These are phyloP conservation scores for Drosophila trapezifrons DNA, from an alignment of 1,140 invertebrate species.

Conservation along the genomic window DNA sequence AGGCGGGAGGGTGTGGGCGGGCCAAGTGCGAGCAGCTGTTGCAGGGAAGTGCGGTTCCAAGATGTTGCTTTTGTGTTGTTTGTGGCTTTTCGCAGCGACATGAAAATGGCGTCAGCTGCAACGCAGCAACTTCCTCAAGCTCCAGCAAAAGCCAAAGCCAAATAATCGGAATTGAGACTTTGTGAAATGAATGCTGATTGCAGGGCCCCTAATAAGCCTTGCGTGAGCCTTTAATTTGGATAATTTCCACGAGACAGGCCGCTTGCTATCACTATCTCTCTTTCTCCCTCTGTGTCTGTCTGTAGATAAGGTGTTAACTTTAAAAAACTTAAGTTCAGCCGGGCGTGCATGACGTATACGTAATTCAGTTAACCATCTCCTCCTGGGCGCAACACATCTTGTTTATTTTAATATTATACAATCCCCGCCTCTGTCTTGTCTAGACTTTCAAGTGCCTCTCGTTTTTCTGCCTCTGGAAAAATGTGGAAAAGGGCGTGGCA, in stretches of 20 bases:
- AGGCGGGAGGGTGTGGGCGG: no score
- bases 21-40: constrained; percentile 27
- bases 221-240: constrained; percentile 33
- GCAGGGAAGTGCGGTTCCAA: constrained; percentile 54
- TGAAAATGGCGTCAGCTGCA: constrained; percentile 66
- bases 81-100: constrained; percentile 57
- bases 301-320: neutral
- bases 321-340: constrained; percentile 13
- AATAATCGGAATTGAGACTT: constrained; percentile 39
- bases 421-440: constrained; percentile 30
- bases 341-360: constrained; percentile 43
- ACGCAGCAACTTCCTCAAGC: constrained; percentile 20
- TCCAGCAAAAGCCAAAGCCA: constrained; percentile 6
- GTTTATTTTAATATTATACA: constrained; percentile 46
- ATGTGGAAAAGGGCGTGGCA: constrained; percentile 13
- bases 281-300: neutral
- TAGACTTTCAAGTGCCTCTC: constrained; percentile 42
- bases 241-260: constrained; percentile 6
- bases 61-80: constrained; percentile 54
- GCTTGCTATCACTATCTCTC: neutral
- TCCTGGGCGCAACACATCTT: constrained; percentile 14
- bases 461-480: neutral
- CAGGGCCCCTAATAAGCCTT: constrained; percentile 15
- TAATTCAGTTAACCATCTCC: constrained; percentile 25
- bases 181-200: constrained; percentile 31